Conservation (phyloP, 2,888 invertebrate species). For the Diplazon laetatorius region DNA sequence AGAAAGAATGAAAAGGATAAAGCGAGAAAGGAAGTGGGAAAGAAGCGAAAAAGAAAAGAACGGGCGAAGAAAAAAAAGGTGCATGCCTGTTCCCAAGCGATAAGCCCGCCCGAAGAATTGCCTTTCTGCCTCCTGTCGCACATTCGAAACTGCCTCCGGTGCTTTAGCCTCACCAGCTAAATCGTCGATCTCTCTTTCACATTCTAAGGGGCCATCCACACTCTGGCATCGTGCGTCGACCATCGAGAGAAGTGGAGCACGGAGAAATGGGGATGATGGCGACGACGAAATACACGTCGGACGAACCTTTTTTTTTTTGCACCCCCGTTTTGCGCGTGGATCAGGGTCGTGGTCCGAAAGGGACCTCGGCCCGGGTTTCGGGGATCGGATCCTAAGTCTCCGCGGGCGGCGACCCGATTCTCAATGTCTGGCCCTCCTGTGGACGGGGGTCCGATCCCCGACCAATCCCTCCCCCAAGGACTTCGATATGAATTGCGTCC, state of each 20-base stretch:
- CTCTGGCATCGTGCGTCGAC: conserved; percentile 33
- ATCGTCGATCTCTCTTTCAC: conserved; percentile 13
- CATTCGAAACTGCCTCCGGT: conserved; percentile 57
- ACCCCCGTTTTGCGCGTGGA: conserved; percentile 49
- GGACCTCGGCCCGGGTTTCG: conserved; percentile 59
- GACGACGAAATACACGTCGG: conserved; percentile 40
- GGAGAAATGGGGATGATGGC: conserved; percentile 32
- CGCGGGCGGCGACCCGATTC: conserved; percentile 67
- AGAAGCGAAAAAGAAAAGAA: conserved; percentile 46
- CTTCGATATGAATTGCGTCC: conserved; percentile 76
- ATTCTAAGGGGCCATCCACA: conserved; percentile 52
- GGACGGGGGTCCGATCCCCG: conserved; percentile 73
- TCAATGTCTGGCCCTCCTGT: conserved; percentile 72
- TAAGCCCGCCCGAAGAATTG: conserved; percentile 78
- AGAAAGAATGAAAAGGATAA: too few relatives aligned
- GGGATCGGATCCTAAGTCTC: conserved; percentile 64
- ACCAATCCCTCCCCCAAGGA: conserved; percentile 75
- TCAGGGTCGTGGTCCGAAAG: conserved; percentile 56
- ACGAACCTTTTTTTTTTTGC: conserved; percentile 61
- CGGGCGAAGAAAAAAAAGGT: conserved; percentile 65
- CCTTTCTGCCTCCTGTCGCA: conserved; percentile 66
- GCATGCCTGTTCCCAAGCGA: conserved; percentile 77
- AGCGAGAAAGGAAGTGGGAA: conserved; percentile 58
- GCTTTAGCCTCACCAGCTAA: conserved; percentile 46
- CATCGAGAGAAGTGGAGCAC: conserved; percentile 41